Conservation (phyloP, 2,113 vertebrate genomes). For the Grammomys dolichurus region DNA sequence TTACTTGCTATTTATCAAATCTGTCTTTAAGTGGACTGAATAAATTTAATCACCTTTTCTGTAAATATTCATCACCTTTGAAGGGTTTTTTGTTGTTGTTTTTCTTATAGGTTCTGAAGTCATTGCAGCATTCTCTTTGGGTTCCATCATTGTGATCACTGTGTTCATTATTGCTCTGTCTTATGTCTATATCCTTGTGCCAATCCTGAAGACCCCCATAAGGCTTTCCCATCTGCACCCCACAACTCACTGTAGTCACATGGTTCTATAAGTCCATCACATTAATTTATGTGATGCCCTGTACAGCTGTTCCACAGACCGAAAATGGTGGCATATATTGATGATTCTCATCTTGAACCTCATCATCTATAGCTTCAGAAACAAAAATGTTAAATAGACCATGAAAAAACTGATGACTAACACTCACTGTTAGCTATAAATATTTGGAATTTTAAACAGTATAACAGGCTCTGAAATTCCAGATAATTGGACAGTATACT, state of each 20-base stretch:
- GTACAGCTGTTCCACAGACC: no score
- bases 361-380: background rate
- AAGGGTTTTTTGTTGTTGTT: constrained; percentile 66
- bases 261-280: background rate
- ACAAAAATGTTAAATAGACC: background rate
- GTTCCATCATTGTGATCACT: constrained; percentile 6
- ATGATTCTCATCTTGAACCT: no score
- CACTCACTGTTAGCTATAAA: background rate
- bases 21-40: constrained; percentile 74
- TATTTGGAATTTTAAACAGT: background rate
- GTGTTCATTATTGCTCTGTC: constrained; percentile 1
- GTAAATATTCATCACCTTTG: constrained; percentile 70
- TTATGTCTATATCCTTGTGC: constrained; percentile 56
- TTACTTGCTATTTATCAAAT: constrained; percentile 34
- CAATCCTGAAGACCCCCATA: constrained; percentile 1
- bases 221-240: background rate
- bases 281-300: background rate
- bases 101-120: constrained; percentile 43
- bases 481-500: background rate
- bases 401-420: background rate
- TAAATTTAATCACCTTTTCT: constrained; percentile 78
- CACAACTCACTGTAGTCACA: background rate
- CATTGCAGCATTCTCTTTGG: constrained; percentile 14
- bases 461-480: background rate
- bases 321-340: no score